Evolutionary conservation across 2,113 vertebrate genomes (phyloP).

Genomic region (Chionis minor): DNA sequence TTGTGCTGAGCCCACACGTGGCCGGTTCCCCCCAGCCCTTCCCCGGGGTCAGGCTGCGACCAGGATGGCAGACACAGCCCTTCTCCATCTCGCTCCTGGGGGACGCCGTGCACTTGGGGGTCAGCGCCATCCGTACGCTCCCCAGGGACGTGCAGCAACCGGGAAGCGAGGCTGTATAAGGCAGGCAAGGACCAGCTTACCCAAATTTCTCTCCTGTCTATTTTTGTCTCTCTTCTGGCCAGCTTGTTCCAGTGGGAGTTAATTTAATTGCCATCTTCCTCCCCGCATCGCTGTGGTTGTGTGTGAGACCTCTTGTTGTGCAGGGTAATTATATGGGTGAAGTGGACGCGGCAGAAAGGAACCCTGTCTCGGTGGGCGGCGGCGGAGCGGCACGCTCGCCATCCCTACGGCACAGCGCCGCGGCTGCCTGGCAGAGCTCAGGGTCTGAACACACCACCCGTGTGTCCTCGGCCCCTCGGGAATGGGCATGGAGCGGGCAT

Average conservation of each 20-base stretch:
- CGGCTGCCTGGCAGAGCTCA: not conserved
- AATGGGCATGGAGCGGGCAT: accelerated
- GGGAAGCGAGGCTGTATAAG: not conserved
- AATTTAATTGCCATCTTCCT: conserved; percentile 44
- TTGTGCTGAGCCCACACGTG: not conserved
- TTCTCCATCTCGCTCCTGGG: not conserved
- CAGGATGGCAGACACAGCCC: not conserved
- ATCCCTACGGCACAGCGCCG: accelerated
- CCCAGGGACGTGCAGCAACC: accelerated
- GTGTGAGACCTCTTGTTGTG: not conserved
- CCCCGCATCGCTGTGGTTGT: not conserved
- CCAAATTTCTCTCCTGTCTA: not conserved
- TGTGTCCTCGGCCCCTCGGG: not conserved
- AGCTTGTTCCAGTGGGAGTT: conserved; percentile 35
- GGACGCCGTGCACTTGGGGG: accelerated
- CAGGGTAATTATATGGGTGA: not conserved
- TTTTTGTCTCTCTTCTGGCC: not conserved
- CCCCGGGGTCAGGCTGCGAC: not conserved
- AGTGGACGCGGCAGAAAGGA: not conserved
- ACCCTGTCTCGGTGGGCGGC: accelerated
- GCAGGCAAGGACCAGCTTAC: not conserved
- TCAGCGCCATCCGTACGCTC: accelerated
- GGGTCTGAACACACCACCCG: not conserved
- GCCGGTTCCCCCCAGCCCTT: not conserved
- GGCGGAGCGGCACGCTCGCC: not conserved